Percentiles rank a stretch among this genome's conserved stretches.
phyloP scores from a whole-genome alignment of 2,113 vertebrate genomes.

The Parotia lawesii region DNA sequence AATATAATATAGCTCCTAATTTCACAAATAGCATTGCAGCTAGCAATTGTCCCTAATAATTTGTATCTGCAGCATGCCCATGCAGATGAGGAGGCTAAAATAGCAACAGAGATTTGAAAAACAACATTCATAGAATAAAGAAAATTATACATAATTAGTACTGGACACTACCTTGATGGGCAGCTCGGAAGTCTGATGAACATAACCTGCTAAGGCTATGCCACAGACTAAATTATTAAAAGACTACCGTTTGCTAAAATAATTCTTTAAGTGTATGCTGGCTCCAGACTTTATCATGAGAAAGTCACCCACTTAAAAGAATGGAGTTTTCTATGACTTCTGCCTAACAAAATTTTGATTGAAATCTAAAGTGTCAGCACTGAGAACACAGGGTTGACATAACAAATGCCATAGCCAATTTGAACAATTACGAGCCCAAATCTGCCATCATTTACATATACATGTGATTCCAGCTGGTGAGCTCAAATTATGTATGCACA shows the following conservation, averaged over 20 bases:
- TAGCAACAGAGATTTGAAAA: neutral
- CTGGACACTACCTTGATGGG: neutral
- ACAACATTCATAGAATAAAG: neutral
- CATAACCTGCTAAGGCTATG: neutral
- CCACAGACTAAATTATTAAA: neutral
- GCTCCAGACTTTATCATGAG: neutral
- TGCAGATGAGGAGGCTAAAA: neutral
- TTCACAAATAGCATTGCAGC: neutral
- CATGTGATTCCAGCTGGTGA: slow-evolving; percentile 54
- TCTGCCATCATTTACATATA: slow-evolving; percentile 44
- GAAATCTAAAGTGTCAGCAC: slow-evolving; percentile 54
- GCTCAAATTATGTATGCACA: slow-evolving; percentile 41
- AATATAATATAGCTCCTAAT: neutral
- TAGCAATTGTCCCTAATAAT: neutral
- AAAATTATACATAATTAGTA: neutral
- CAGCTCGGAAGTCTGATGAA: neutral
- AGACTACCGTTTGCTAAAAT: neutral
- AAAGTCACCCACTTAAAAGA: neutral
- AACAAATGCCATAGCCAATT: slow-evolving; percentile 55
- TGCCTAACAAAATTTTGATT: slow-evolving; percentile 41
- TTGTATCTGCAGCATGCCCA: neutral
- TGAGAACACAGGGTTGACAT: slow-evolving; percentile 57
- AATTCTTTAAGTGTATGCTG: neutral
- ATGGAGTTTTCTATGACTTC: slow-evolving; percentile 15
- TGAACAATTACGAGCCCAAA: slow-evolving; percentile 53